Conservation (phyloP, 2,797 vertebrate genomes). For the Centropyge bicolor region DNA sequence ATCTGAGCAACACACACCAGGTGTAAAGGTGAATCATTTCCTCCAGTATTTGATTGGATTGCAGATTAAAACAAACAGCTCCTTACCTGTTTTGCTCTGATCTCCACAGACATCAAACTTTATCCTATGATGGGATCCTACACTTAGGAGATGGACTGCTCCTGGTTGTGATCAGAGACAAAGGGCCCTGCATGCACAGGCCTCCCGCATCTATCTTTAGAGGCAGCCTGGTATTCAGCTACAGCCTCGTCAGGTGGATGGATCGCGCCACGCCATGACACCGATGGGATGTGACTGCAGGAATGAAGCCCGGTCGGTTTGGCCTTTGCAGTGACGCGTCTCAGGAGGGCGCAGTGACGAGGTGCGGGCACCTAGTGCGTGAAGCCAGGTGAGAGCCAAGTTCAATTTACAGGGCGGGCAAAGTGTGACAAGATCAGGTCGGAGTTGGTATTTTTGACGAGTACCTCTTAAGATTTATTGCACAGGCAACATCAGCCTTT, state of each 20-base stretch:
- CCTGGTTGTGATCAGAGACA: slow-evolving; percentile 19
- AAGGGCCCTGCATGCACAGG: slow-evolving; percentile 40
- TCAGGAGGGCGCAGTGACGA: slow-evolving; percentile 14
- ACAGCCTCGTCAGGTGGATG: slow-evolving; percentile 13
- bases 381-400: not conserved
- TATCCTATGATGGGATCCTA: slow-evolving; percentile 40
- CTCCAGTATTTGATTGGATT: not conserved
- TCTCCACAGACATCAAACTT: slow-evolving; percentile 37
- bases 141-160: slow-evolving; percentile 20
- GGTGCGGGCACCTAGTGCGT: slow-evolving; percentile 11
- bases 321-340: slow-evolving; percentile 45
- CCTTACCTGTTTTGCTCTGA: slow-evolving; percentile 62
- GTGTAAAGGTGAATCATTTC: not conserved
- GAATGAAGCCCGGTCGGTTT: slow-evolving; percentile 83
- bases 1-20: not conserved
- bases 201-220: slow-evolving; percentile 40
- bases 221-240: slow-evolving; percentile 31
- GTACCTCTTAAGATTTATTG: no score
- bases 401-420: not conserved
- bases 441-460: not conserved
- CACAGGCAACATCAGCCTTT: no score
- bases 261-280: slow-evolving; percentile 50
- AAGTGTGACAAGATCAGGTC: no score
- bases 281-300: slow-evolving; percentile 57
- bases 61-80: not conserved